These are phyloP conservation scores for Danionella dracula DNA, from an alignment of 2,797 vertebrate genomes.

Conservation along the genomic window DNA sequence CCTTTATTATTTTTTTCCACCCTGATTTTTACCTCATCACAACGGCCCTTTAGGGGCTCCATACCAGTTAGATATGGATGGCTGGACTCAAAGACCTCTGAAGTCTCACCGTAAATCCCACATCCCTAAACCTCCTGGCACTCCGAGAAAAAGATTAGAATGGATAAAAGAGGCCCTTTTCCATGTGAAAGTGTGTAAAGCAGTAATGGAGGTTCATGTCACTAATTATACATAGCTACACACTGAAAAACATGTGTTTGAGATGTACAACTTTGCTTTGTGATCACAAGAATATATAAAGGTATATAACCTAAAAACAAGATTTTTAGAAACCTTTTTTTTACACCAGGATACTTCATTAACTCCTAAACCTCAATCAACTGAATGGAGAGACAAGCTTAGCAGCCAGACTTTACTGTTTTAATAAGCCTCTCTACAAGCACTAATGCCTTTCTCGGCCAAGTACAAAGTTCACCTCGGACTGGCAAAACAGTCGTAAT, in stretches of 20 bases:
- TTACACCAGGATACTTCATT: not conserved
- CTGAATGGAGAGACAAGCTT: not conserved
- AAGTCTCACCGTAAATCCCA: not conserved
- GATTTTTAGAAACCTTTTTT: not conserved
- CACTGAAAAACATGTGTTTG: too few species aligned
- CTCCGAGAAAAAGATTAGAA: conserved; percentile 25
- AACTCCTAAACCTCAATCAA: not conserved
- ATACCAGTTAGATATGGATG: not conserved
- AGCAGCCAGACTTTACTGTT: not conserved
- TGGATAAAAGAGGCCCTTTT: conserved; percentile 6
- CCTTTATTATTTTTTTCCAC: too few species aligned
- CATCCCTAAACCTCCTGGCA: not conserved
- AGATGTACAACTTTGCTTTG: too few species aligned
- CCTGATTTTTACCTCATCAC: too few species aligned
- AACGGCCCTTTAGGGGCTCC: too few species aligned
- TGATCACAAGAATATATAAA: too few species aligned
- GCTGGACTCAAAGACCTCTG: not conserved
- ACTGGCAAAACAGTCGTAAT: not conserved
- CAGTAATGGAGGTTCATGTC: not conserved
- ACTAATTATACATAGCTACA: too few species aligned
- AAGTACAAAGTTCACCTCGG: not conserved
- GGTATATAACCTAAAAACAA: too few species aligned
- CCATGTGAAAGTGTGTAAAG: not conserved
- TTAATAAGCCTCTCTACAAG: not conserved
- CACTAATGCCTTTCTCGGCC: not conserved